Evolutionary conservation across 2,797 vertebrate genomes (phyloP).

Genomic region (Setipinna tenuifilis): DNA sequence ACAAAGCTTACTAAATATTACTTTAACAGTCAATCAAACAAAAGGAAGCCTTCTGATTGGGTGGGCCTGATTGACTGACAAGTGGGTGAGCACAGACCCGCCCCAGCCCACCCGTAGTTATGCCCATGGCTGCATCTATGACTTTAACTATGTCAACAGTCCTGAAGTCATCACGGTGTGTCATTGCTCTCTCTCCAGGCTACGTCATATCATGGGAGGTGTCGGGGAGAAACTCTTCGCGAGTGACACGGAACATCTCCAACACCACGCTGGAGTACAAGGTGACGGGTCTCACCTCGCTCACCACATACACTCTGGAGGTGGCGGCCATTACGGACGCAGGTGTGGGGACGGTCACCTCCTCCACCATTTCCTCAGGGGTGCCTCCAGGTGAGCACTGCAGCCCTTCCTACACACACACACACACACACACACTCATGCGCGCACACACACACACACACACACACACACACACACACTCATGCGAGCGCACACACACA

Average conservation of each 20-base stretch:
- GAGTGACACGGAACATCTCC: slow-evolving; percentile 73
- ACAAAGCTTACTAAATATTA: too few species aligned
- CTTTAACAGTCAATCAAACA: too few species aligned
- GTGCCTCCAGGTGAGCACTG: slow-evolving; percentile 89
- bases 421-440: not conserved
- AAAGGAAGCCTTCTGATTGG: too few species aligned
- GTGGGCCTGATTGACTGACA: too few species aligned
- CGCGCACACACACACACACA: not conserved
- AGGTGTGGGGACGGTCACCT: slow-evolving; percentile 79
- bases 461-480: not conserved
- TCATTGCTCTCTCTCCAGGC: slow-evolving; percentile 68
- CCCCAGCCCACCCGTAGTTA: too few species aligned
- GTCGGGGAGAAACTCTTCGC: slow-evolving; percentile 78
- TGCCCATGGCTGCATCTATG: not conserved
- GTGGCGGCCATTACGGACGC: slow-evolving; percentile 84
- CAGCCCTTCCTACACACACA: not conserved
- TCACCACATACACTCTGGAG: slow-evolving; percentile 89
- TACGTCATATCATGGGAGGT: slow-evolving; percentile 91
- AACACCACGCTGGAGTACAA: slow-evolving; percentile 88
- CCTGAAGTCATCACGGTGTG: not conserved
- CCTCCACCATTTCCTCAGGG: slow-evolving; percentile 92
- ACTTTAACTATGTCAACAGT: not conserved
- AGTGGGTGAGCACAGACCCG: too few species aligned
- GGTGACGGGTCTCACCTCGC: slow-evolving; percentile 87
- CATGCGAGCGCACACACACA: not conserved